Evolutionary conservation across 2,888 invertebrate genomes (phyloP), one percentile per base, ranked within the genome.

Genomic region (Trimorus sp.): DNA sequence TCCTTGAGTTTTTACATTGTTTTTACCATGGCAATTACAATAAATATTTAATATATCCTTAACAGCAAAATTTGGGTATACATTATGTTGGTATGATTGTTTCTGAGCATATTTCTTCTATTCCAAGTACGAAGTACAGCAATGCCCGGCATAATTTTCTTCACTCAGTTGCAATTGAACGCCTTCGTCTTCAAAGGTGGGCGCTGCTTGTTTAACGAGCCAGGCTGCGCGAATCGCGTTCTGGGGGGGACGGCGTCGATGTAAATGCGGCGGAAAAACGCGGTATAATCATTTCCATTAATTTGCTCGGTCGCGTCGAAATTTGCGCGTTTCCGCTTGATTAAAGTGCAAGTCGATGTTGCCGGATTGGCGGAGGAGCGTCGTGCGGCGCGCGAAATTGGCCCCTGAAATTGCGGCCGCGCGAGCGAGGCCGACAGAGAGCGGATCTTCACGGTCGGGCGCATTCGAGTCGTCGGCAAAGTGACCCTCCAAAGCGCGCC

Each of bases 381-480:
- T 45, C 45, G 66, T 59, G 73, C 66, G 74, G 70, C 75, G 71
- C 68, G 73, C 75, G 62, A 69, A 78, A 78, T 83, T 75, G 69
- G 68, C 73, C 54, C 51, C 60, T 76, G 73, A 83, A 85, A 83
- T 83, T 83, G 83, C 73, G 68, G 51, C 62, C 73, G 60, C 78
- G 26, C 3, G 49, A 49, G 26, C 53, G 54, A 62, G 63, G 53
- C 14, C 15, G 49, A 59, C 49, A 38, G 51, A 65, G 73, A 54
- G 74, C 75, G 78, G 63, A 81, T 87, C 85, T 86, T 88, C 85
- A 85, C 84, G 87, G 80, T 86, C 74, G 86, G 79, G 56, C 83
- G 85, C 84, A 84, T 75, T 86, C 84, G 85, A 84, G 83, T 86
- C 84, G 84, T 71, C 79, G 71, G 75, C 80, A 82, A 84, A 85